Conservation (phyloP, 2,888 invertebrate species). For the Rhabditoides inermis region DNA sequence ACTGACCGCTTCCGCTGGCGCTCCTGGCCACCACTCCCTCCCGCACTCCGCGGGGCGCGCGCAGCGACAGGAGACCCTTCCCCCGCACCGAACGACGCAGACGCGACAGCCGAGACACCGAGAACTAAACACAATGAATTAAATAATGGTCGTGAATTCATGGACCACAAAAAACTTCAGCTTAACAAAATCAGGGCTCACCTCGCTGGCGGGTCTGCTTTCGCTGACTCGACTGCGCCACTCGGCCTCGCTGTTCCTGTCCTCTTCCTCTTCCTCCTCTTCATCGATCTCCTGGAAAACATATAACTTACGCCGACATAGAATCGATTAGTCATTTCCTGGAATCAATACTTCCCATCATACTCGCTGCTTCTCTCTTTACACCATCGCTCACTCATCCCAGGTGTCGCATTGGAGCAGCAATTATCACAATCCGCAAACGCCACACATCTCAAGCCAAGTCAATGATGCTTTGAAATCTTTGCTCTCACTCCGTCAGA, state of each 20-base stretch:
- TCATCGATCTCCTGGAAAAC: slow-evolving; percentile 12
- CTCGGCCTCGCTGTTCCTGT: slow-evolving; percentile 9
- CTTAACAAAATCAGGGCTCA: slow-evolving; percentile 2
- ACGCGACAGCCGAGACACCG: slow-evolving; percentile 18
- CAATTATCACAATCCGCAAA: too few relatives aligned
- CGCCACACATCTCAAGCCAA: too few relatives aligned
- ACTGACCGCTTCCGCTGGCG: background rate
- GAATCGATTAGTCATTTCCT: too few relatives aligned
- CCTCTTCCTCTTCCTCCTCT: slow-evolving; percentile 14
- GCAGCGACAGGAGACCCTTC: slow-evolving; percentile 7
- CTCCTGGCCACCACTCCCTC: slow-evolving; percentile 5
- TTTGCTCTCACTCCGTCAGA: too few relatives aligned
- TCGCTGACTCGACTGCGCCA: background rate
- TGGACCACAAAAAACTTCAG: too few relatives aligned
- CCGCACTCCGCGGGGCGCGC: slow-evolving; percentile 1
- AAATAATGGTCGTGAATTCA: too few relatives aligned
- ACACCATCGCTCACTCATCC: too few relatives aligned
- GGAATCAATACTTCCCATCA: too few relatives aligned
- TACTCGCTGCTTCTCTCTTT: too few relatives aligned
- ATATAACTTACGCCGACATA: too few relatives aligned
- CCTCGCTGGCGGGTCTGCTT: slow-evolving; percentile 20
- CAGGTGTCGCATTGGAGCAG: too few relatives aligned
- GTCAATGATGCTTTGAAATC: too few relatives aligned
- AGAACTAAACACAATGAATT: slow-evolving; percentile 14
- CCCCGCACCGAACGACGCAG: slow-evolving; percentile 20